A percentile compares a stretch with the other conserved stretches of the same genome.
These are phyloP conservation scores for Muraenolepis orangiensis DNA, from an alignment of 2,797 vertebrate genomes.

Conservation along the genomic window DNA sequence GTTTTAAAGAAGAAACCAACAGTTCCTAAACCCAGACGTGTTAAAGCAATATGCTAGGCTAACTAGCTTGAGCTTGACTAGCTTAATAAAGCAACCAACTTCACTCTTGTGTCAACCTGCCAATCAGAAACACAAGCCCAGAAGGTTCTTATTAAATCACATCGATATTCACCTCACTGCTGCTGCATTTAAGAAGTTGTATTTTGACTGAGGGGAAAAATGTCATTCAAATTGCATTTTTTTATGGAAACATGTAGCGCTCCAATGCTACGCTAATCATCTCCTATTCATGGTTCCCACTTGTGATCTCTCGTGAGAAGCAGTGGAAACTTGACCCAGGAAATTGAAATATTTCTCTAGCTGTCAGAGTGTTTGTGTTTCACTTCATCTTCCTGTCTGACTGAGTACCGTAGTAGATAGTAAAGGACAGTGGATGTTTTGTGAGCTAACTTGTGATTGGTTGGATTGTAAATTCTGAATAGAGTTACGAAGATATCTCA, in stretches of 20 bases:
- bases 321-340: not conserved
- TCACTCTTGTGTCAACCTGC: not conserved
- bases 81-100: not conserved
- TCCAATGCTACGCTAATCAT: not conserved
- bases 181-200: not conserved
- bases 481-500: too few species aligned
- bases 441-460: too few species aligned
- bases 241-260: not conserved
- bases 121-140: not conserved
- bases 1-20: not conserved
- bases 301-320: not conserved
- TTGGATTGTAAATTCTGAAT: too few species aligned
- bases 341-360: not conserved
- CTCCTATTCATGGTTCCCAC: not conserved
- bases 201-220: not conserved
- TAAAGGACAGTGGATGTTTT: too few species aligned
- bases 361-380: not conserved
- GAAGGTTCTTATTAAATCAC: not conserved
- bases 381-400: not conserved
- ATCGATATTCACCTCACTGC: not conserved
- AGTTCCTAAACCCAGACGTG: not conserved
- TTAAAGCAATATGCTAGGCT: not conserved
- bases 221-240: not conserved
- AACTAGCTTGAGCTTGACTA: not conserved
- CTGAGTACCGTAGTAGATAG: too few species aligned